Evolutionary conservation across 1,140 invertebrate genomes (phyloP).

Genomic region (Cepaea nemoralis): DNA sequence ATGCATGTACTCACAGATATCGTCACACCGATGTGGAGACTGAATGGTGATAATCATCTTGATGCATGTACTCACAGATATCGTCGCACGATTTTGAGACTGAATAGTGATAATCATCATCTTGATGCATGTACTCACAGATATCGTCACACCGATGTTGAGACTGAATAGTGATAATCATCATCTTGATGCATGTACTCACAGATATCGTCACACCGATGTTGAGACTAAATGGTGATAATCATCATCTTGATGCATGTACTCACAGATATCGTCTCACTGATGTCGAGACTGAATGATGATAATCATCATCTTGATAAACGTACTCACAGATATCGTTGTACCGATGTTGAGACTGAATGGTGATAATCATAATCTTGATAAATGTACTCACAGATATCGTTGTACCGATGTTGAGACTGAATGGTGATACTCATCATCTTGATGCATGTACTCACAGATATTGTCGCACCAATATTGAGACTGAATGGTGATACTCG

Average conservation of each 20-base stretch:
- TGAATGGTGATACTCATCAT: not conserved
- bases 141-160: no score
- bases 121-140: not conserved
- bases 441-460: not conserved
- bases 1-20: not conserved
- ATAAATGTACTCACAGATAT: not conserved
- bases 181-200: not conserved
- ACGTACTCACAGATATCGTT: not conserved
- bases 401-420: no score
- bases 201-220: not conserved
- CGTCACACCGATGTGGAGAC: no score
- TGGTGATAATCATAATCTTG: not conserved
- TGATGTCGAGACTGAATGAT: no score
- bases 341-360: no score
- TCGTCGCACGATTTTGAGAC: no score
- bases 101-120: not conserved
- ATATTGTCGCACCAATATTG: no score
- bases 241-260: not conserved
- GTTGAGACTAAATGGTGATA: no score
- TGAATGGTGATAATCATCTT: not conserved
- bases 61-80: not conserved
- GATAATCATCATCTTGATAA: not conserved
- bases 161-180: no score
- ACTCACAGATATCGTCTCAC: not conserved
- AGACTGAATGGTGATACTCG: no score